phyloP scores from a whole-genome alignment of 1,140 invertebrate species.

The Atopsyche davidsoni region DNA sequence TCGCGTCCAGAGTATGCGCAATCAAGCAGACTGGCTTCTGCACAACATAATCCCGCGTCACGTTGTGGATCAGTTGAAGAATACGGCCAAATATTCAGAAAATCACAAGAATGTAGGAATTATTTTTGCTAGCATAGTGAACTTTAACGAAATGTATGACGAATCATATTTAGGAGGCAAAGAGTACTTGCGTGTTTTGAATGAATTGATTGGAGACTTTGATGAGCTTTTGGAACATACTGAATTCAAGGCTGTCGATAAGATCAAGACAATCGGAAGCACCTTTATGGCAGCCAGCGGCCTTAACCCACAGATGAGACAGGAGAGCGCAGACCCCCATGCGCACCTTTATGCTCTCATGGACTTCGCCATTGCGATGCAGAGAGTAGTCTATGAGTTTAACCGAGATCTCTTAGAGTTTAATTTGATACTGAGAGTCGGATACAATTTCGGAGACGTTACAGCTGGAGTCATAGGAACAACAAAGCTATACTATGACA shows the following conservation, averaged over 20 bases:
- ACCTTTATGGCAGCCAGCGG: constrained; percentile 98
- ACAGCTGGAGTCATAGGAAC: constrained; percentile 95
- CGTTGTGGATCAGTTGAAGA: constrained; percentile 87
- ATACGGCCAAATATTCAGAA: constrained; percentile 90
- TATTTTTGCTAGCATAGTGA: constrained; percentile 91
- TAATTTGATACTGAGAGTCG: constrained; percentile 85
- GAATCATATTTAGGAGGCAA: constrained; percentile 89
- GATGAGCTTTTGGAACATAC: constrained; percentile 81
- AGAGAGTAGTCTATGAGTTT: constrained; percentile 79
- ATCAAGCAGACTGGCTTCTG: constrained; percentile 92
- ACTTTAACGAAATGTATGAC: constrained; percentile 95
- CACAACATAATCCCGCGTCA: constrained; percentile 95
- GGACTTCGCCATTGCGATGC: constrained; percentile 84
- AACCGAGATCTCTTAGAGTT: constrained; percentile 85
- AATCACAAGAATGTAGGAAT: constrained; percentile 91
- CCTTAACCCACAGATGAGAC: constrained; percentile 68
- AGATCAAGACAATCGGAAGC: constrained; percentile 96
- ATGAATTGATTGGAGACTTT: constrained; percentile 92
- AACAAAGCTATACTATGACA: constrained; percentile 93
- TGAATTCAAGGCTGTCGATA: constrained; percentile 87
- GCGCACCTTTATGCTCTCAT: constrained; percentile 80
- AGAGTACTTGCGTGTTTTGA: constrained; percentile 89
- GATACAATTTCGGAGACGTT: constrained; percentile 81
- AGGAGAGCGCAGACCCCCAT: constrained; percentile 55
- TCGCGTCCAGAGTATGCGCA: constrained; percentile 79